Conservation (phyloP, 1,140 invertebrate species). For the Sipha flava region DNA sequence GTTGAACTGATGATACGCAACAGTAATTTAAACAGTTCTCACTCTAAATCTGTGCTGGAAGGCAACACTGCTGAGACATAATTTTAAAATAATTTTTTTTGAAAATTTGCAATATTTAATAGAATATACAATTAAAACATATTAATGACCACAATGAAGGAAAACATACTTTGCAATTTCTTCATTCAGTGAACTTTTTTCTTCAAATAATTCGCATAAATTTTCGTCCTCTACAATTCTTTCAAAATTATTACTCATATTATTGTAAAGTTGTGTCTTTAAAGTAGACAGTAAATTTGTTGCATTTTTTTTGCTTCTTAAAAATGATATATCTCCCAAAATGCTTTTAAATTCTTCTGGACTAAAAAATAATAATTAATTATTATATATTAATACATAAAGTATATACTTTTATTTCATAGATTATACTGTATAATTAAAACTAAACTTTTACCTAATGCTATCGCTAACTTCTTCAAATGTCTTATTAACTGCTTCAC, state of each 20-base stretch:
- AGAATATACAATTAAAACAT: neutral
- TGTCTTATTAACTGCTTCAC: neutral
- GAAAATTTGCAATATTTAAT: neutral
- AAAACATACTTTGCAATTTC: neutral
- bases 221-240: neutral
- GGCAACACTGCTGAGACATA: too few species aligned
- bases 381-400: too few species aligned
- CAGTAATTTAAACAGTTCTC: too few species aligned
- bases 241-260: neutral
- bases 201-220: neutral
- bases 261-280: neutral
- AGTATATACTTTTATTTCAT: too few species aligned
- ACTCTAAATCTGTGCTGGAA: too few species aligned
- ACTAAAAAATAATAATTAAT: neutral
- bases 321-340: slow-evolving; percentile 9
- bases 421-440: too few species aligned
- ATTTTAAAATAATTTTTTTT: too few species aligned
- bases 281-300: neutral
- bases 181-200: neutral
- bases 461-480: neutral
- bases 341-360: neutral
- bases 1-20: too few species aligned
- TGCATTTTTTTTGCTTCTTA: slow-evolving; percentile 4
- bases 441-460: neutral
- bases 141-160: neutral